These are phyloP conservation scores for Thryonomys swinderianus DNA, from an alignment of 2,113 vertebrate species.

Conservation along the genomic window DNA sequence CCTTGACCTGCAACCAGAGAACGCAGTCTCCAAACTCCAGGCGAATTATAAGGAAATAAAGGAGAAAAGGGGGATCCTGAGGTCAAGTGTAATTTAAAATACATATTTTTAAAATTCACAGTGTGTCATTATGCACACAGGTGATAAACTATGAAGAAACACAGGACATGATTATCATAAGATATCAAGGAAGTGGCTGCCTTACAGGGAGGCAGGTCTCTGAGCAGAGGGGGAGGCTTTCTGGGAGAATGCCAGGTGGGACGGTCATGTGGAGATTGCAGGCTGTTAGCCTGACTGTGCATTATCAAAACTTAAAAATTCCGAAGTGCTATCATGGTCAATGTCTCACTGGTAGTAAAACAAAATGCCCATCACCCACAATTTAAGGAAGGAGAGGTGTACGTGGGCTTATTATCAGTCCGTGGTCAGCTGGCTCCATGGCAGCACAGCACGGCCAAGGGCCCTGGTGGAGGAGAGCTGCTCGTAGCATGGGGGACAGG, in stretches of 20 bases:
- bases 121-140: background rate
- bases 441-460: background rate
- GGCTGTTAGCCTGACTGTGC: background rate
- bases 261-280: fast-evolving
- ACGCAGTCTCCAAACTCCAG: background rate
- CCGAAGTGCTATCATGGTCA: background rate
- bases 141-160: background rate
- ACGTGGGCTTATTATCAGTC: background rate
- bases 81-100: background rate
- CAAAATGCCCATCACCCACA: background rate
- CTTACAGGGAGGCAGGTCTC: background rate
- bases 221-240: background rate
- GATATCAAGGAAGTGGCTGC: background rate
- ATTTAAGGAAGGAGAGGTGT: background rate
- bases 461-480: background rate
- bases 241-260: background rate
- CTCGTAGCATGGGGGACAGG: background rate
- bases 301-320: background rate
- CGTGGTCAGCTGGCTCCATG: background rate
- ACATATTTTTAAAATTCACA: background rate
- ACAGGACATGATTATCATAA: background rate
- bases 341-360: background rate
- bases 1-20: background rate
- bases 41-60: background rate
- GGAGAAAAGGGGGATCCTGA: background rate